Conservation (phyloP, 2,888 invertebrate species). For the Chironomus riparius region DNA sequence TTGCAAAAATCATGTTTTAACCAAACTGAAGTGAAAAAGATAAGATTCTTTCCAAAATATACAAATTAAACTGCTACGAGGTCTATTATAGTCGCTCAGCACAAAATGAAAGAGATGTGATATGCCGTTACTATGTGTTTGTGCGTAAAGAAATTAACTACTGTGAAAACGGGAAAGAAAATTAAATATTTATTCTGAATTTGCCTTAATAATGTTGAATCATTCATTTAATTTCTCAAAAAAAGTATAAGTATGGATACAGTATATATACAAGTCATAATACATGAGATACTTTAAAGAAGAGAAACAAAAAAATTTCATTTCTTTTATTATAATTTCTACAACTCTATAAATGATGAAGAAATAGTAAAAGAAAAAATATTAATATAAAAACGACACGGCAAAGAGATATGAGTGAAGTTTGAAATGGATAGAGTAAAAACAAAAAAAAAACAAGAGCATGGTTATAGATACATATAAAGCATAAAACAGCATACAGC, state of each 20-base stretch:
- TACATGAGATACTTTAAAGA: not conserved
- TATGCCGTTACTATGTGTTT: conserved; percentile 19
- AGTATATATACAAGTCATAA: too few relatives aligned
- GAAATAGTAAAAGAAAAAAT: too few relatives aligned
- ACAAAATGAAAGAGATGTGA: not conserved
- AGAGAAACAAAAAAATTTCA: conserved; percentile 7
- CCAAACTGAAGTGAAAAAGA: too few relatives aligned
- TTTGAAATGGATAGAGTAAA: not conserved
- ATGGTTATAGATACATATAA: not conserved
- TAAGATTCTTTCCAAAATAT: too few relatives aligned
- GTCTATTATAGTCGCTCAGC: not conserved
- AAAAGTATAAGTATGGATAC: not conserved
- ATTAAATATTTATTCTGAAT: not conserved
- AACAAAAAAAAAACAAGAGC: conserved; percentile 2
- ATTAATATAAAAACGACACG: too few relatives aligned
- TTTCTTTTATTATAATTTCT: not conserved
- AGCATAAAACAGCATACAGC: not conserved
- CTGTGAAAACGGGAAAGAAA: not conserved
- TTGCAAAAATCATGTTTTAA: too few relatives aligned
- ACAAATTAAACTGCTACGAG: too few relatives aligned
- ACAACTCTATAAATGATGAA: too few relatives aligned
- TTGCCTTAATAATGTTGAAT: not conserved
- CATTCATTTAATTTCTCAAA: not conserved
- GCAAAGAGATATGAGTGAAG: too few relatives aligned
- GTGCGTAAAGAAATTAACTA: not conserved